Evolutionary conservation across 2,113 vertebrate species (phyloP), one percentile per base, ranked within the genome.

Genomic region (Anhinga rufa): DNA sequence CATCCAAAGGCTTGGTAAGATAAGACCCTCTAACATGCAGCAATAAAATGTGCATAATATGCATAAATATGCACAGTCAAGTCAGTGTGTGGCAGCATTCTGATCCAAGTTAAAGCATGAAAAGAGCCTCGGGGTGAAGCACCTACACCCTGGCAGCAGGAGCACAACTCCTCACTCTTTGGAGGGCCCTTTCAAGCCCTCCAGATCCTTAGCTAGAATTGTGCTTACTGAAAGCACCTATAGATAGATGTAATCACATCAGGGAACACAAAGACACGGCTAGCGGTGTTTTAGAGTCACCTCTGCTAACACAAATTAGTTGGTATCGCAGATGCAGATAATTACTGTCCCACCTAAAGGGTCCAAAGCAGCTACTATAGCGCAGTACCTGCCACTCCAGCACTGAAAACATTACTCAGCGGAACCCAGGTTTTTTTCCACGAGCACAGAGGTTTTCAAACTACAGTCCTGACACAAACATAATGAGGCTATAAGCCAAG

Each of bases 391-490:
- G 9, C 29, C 57, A 6, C 8, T 36, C 0, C 1, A 49, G 84
- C 64, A 28, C 60, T 5, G 38, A 36, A 54, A 88, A 42, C 48
- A 13, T 1, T 0, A 26, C 18, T 54, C n/a, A 12, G 0, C 0
- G 4, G 58, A 58, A 66, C 4, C 3, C 36, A 14, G 4, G 6
- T 3, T 17, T 14, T 28, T 8, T 18, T 17, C 29, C 81, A 38
- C 38, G 71, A 52, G 21, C 15, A 4, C 29, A 69, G 34, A 60
- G 40, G 19, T 38, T 90, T 76, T 52, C 2, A 1, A 40, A 28
- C 55, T 26, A 42, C 49, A 74, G 14, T 22, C 42, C 57, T 44
- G 54, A 34, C 44, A 71, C 34, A 48, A 77, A 86, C 16, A 38
- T 7, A 48, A 24, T 0, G 2, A 69, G 17, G 18, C 16, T 9